Evolutionary conservation across 2,888 invertebrate genomes (phyloP).

Genomic region (Noctua janthe): DNA sequence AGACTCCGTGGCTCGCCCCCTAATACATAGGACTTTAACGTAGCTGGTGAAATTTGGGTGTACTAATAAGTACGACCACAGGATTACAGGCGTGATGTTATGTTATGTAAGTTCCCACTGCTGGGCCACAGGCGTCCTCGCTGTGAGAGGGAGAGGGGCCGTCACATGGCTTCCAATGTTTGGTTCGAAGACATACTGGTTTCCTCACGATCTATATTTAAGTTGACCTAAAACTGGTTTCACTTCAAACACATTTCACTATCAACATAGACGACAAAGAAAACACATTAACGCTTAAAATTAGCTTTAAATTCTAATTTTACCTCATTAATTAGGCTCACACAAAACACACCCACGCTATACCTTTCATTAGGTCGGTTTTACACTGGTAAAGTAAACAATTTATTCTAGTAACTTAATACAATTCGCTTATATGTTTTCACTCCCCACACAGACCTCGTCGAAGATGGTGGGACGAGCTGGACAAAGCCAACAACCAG

Average conservation of each 20-base stretch:
- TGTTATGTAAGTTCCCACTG: no score
- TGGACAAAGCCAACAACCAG: not conserved
- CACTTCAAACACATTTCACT: not conserved
- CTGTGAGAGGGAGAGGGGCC: no score
- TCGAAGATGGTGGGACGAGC: not conserved
- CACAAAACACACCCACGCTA: not conserved
- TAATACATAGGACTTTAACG: no score
- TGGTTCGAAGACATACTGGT: no score
- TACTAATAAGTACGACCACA: no score
- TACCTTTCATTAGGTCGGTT: not conserved
- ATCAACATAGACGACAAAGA: constrained; percentile 13
- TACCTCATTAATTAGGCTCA: constrained; percentile 2
- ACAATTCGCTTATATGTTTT: not conserved
- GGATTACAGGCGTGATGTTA: no score
- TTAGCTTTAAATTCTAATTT: constrained; percentile 10
- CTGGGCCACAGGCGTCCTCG: no score
- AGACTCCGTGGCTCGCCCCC: no score
- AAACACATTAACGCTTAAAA: not conserved
- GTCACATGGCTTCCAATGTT: no score
- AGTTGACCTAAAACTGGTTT: not conserved
- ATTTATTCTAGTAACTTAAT: not conserved
- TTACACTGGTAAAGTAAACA: not conserved
- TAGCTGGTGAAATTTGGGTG: no score
- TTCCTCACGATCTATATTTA: no score
- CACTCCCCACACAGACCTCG: not conserved